Base-by-base conservation (phyloP, 1,140 invertebrate genomes). In the Papilio xuthus region DNA sequence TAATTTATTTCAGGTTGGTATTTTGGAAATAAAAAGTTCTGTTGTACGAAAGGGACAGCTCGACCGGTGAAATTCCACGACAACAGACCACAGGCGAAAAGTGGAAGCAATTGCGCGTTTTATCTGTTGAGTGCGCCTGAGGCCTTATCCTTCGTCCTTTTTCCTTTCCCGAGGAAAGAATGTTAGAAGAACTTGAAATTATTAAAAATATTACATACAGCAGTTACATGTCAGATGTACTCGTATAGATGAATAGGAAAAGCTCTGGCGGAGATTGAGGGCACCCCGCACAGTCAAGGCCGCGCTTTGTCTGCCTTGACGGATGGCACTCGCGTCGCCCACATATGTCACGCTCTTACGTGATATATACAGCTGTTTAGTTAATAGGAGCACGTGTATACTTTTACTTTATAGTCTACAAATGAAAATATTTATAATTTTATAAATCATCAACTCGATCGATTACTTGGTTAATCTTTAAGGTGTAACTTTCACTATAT, bases 221-320 rank as follows among this genome's bases (percentile, higher is more conserved):
- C 28, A 7, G 26, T 28, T 28, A 28, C 28, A 26, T 13, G 60
- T 28, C 6, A 15, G 60, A 67, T 67, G 60, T 28, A 28, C 26
- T 28, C 32, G 12, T 28, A 67, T 67, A 28, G 60, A 63, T 63
- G 23, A 63, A 63, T 63, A 26, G 23, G 56, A 15, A 67, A 32
- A 23, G 10, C 26, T 32, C 60, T 15, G 26, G 26, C 26, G 60
- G 60, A 67, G 60, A 67, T 67, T 67, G 60, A 67, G 60, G 60
- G 26, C 26, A 13, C 13, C 26, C 60, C 26, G 26, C 60, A 4
- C 60, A 67, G 60, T 67, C 60, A 67, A 67, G 60, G 60, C 26
- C 60, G 60, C 60, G 26, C 26, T 28, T 67, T 67, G 60, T 67
- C 60, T 67, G 56, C 26, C 60, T 6, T 67, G 60, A 67, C 23